A percentile compares a stretch with the other conserved stretches of the same genome.
Evolutionary conservation across 2,113 vertebrate species (phyloP).

Genomic region (Galeopterus variegatus): DNA sequence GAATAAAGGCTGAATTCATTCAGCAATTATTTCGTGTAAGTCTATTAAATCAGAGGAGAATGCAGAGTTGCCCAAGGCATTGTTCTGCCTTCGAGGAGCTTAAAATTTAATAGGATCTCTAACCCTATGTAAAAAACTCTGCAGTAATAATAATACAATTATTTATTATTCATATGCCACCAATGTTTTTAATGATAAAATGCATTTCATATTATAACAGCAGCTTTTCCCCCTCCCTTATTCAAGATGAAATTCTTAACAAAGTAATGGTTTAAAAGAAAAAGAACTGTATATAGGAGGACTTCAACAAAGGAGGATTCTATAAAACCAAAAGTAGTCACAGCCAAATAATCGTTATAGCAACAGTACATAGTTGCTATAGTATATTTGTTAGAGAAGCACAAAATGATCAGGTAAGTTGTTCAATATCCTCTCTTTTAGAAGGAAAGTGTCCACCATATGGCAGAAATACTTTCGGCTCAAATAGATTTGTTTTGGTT

Average conservation of each 20-base stretch:
- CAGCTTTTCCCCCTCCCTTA: background rate
- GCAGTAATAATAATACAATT: background rate
- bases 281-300: background rate
- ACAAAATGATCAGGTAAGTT: background rate
- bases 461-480: background rate
- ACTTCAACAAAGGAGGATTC: background rate
- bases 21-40: background rate
- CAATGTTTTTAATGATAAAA: constrained; percentile 35
- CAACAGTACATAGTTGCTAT: no score
- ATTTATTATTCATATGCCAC: background rate
- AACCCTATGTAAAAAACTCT: background rate
- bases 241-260: constrained; percentile 27
- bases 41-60: background rate
- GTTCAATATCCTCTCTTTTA: background rate
- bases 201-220: background rate
- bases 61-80: background rate
- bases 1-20: background rate
- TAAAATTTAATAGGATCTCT: background rate
- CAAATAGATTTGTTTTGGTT: background rate
- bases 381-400: background rate
- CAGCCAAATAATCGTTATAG: background rate
- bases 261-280: background rate
- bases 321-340: background rate
- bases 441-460: background rate
- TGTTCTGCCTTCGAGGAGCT: background rate